Conservation (phyloP, 2,888 invertebrate species). For the Zygaena filipendulae region DNA sequence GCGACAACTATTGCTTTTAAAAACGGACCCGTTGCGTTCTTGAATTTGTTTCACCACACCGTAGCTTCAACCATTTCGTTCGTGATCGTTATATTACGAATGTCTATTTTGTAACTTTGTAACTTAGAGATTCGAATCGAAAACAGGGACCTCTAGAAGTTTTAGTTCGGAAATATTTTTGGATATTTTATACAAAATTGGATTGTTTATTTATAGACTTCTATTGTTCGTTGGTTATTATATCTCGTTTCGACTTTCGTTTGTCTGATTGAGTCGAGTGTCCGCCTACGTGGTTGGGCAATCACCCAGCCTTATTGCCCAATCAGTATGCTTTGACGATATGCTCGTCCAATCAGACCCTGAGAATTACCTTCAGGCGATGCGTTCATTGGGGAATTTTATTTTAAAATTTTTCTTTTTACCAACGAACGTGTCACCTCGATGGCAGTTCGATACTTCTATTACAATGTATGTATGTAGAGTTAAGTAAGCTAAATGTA, state of each 20-base stretch:
- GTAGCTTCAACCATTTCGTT: no score
- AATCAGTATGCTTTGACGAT: conserved; percentile 67
- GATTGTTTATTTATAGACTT: conserved; percentile 18
- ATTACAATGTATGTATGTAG: conserved; percentile 66
- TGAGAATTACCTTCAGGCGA: conserved; percentile 39
- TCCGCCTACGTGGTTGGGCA: conserved; percentile 75
- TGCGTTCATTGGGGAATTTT: conserved; percentile 29
- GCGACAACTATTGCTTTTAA: conserved; percentile 44
- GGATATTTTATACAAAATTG: conserved; percentile 52
- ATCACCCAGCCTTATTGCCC: conserved; percentile 80
- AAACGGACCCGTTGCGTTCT: conserved; percentile 52
- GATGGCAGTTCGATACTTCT: conserved; percentile 36
- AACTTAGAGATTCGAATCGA: conserved; percentile 34
- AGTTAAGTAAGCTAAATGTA: conserved; percentile 58
- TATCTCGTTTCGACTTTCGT: conserved; percentile 27
- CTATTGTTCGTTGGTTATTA: conserved; percentile 20
- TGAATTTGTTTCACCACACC: no score
- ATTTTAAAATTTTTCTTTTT: conserved; percentile 28
- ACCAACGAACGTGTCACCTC: conserved; percentile 32
- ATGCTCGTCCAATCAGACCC: conserved; percentile 47
- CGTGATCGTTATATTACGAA: no score
- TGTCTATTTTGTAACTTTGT: conserved; percentile 19
- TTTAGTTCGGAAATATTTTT: conserved; percentile 59
- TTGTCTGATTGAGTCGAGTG: conserved; percentile 51
- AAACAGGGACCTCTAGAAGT: conserved; percentile 58